Conservation (phyloP, 2,113 vertebrate species). For the Terrapene triunguis region DNA sequence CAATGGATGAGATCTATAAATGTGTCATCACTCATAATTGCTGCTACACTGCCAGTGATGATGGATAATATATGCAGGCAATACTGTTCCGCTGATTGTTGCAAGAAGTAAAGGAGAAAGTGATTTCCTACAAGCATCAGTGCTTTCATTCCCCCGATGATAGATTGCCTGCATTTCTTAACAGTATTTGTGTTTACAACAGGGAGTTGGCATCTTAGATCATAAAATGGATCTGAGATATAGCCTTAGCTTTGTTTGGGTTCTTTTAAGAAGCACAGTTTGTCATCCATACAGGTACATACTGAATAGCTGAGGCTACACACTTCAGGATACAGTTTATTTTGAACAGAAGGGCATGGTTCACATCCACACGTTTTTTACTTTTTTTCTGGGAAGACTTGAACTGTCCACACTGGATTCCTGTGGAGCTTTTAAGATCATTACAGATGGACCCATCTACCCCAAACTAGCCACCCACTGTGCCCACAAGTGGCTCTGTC, state of each 20-base stretch:
- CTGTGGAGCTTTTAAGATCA: not conserved
- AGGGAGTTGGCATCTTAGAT: not conserved
- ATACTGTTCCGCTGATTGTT: not conserved
- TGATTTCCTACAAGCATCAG: constrained; percentile 7
- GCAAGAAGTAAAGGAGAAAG: not conserved
- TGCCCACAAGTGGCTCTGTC: not conserved
- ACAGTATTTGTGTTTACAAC: not conserved
- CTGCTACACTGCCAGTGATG: not conserved
- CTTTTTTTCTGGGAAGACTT: not conserved
- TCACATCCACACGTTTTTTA: not conserved
- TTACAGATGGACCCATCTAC: not conserved
- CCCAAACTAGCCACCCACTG: not conserved
- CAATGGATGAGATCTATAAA: not conserved
- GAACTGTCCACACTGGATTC: not conserved
- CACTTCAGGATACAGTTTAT: not conserved
- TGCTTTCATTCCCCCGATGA: not conserved
- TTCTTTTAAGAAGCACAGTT: not conserved
- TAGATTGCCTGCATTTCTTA: not conserved
- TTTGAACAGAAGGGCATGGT: not conserved
- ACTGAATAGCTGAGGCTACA: not conserved
- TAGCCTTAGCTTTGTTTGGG: not conserved
- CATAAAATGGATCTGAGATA: not conserved
- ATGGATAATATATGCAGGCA: not conserved
- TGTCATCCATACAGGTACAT: not conserved
- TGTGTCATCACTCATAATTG: not conserved